These are phyloP conservation scores for Coelopa frigida DNA, from an alignment of 1,140 invertebrate genomes.

Conservation along the genomic window DNA sequence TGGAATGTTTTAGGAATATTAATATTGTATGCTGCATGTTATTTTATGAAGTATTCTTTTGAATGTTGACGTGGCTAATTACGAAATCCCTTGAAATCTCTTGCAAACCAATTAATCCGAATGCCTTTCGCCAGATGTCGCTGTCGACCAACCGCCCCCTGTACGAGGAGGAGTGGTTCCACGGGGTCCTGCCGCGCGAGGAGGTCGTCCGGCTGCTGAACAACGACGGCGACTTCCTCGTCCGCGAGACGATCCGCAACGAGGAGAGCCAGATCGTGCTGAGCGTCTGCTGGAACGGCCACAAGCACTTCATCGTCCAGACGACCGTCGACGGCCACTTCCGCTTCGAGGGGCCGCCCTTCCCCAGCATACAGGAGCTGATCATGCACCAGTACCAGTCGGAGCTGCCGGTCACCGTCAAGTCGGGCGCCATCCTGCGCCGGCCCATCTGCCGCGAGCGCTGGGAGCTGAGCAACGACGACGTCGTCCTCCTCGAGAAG, in stretches of 20 bases:
- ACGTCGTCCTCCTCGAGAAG: conserved; percentile 87
- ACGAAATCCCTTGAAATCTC: no score
- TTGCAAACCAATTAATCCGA: no score
- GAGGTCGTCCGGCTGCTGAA: conserved; percentile 86
- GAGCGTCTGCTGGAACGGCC: conserved; percentile 91
- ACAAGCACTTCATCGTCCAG: conserved; percentile 97
- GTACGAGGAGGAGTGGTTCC: conserved; percentile 94
- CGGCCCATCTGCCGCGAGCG: conserved; percentile 82
- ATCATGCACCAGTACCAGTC: conserved; percentile 81
- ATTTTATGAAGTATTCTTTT: no score
- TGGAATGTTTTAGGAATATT: no score
- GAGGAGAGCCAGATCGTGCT: conserved; percentile 88
- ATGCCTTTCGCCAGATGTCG: conserved; percentile 33
- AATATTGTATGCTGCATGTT: no score
- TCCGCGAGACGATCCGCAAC: conserved; percentile 88
- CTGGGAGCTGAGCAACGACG: conserved; percentile 96
- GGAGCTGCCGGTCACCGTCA: conserved; percentile 78
- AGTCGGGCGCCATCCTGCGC: conserved; percentile 83
- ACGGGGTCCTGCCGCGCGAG: conserved; percentile 90
- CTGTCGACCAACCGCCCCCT: conserved; percentile 52
- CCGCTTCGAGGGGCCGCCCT: conserved; percentile 88
- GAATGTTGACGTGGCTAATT: no score
- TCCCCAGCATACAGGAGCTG: conserved; percentile 85
- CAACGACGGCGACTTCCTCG: conserved; percentile 88
- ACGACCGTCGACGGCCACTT: conserved; percentile 86